phyloP scores from a whole-genome alignment of 2,113 vertebrate species.

The Forbesichthys papilliferus region DNA sequence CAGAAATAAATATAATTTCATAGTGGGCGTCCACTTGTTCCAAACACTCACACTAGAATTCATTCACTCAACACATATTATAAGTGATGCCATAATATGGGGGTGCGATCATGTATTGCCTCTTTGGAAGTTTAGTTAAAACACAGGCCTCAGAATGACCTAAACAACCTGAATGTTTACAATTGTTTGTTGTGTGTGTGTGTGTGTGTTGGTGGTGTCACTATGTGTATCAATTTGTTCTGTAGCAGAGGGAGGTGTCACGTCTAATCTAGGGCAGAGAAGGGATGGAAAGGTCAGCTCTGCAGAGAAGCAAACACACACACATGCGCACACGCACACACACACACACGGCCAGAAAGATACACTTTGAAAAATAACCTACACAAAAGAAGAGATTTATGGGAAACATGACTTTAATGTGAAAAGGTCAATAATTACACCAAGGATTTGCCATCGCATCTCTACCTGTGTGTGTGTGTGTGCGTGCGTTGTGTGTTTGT shows the following conservation, averaged over 20 bases:
- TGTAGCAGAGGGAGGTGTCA: conserved; percentile 73
- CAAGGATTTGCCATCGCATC: conserved; percentile 43
- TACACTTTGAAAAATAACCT: conserved; percentile 41
- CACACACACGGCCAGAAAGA: conserved; percentile 1
- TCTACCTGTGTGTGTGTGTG: conserved; percentile 6
- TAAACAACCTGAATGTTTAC: neutral
- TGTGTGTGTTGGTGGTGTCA: conserved; percentile 38
- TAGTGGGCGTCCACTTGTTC: too few species aligned
- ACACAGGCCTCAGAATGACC: too few species aligned
- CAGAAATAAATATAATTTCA: too few species aligned
- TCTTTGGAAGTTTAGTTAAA: too few species aligned
- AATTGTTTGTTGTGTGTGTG: neutral
- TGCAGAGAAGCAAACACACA: conserved; percentile 49
- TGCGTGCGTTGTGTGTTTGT: neutral
- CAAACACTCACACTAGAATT: too few species aligned
- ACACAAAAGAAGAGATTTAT: conserved; percentile 68
- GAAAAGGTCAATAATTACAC: conserved; percentile 69
- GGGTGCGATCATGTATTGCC: too few species aligned
- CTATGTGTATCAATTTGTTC: conserved; percentile 64
- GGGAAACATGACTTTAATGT: conserved; percentile 58
- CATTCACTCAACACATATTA: too few species aligned
- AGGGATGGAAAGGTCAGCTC: conserved; percentile 73
- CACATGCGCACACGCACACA: conserved; percentile 29
- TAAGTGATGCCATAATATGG: too few species aligned
- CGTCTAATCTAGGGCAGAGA: conserved; percentile 72